Base-by-base conservation (phyloP, 1,140 invertebrate genomes). In the Euschistus heros region DNA sequence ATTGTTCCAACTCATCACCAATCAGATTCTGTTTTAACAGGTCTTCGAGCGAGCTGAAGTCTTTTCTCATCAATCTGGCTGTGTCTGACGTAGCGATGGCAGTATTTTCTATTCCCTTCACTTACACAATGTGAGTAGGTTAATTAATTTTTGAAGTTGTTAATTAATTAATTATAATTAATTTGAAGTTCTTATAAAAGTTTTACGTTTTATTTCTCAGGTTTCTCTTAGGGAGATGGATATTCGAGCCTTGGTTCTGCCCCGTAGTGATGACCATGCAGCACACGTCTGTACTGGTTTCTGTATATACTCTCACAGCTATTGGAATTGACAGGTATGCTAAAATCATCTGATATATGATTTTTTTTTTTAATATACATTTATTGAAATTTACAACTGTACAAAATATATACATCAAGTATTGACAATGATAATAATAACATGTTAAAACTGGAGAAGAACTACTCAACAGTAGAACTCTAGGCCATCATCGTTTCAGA, bases 31-130 rank as follows among this genome's bases (percentile, higher is more conserved):
- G 26, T 54, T 66, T 46, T 63, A 63, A 17, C 64, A 71, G 70
- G 37, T 70, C 72, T 14, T 72, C 72, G 0, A 62, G 70, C 37
- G 74, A 75, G 30, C 59, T 78, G 8, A 68, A 75, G 42, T 73
- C 72, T 10, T 78, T 76, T 65, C 72, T 78, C 3, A 73, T 78
- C 60, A 78, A 77, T 68, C 65, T 78, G 55, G 75, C 77, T 0
- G 68, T 76, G 13, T 73, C 76, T 18, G 77, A 78, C 62, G 69
- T 78, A 46, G 72, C 72, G 30, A 77, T 78, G 77, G 74, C 76
- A 0, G 66, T 75, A 0, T 77, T 78, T 66, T 77, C 75, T 33
- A 78, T 78, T 17, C 77, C 77, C 2, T 78, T 78, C 69, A 77
- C 77, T 4, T 78, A 77, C 64, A 77, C 76, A 14, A 72, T 73